Percentiles rank a stretch among this genome's conserved stretches.
Evolutionary conservation across 2,888 invertebrate genomes (phyloP).

Genomic region (Plebejus argus): DNA sequence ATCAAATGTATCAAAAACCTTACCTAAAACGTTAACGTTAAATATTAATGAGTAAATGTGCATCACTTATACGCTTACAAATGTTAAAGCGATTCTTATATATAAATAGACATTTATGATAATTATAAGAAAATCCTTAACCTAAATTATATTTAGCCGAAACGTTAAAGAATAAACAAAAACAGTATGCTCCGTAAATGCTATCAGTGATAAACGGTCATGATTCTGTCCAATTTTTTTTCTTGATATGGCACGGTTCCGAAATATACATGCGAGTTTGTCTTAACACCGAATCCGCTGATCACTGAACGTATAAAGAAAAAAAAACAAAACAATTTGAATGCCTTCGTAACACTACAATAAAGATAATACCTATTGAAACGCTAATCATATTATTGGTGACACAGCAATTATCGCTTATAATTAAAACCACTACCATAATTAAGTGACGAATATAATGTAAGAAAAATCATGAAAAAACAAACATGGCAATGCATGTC

Average conservation of each 20-base stretch:
- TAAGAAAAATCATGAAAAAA: constrained; percentile 61
- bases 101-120: constrained; percentile 76
- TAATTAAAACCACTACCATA: constrained; percentile 65
- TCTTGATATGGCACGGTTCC: constrained; percentile 52
- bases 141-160: constrained; percentile 64
- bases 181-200: constrained; percentile 42
- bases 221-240: constrained; percentile 45
- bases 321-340: constrained; percentile 48
- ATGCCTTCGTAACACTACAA: constrained; percentile 54
- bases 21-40: constrained; percentile 68
- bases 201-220: constrained; percentile 63
- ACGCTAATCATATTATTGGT: constrained; percentile 77
- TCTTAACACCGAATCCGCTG: constrained; percentile 50
- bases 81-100: constrained; percentile 69
- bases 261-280: constrained; percentile 44
- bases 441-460: constrained; percentile 61
- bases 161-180: constrained; percentile 46
- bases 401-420: constrained; percentile 79
- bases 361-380: constrained; percentile 57
- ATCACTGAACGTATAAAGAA: constrained; percentile 56
- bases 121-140: constrained; percentile 69
- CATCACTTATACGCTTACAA: constrained; percentile 67
- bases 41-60: constrained; percentile 72
- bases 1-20: constrained; percentile 79
- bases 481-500: constrained; percentile 63